Base-by-base conservation (phyloP, 2,888 invertebrate genomes). In the Esperia sulphurella region DNA sequence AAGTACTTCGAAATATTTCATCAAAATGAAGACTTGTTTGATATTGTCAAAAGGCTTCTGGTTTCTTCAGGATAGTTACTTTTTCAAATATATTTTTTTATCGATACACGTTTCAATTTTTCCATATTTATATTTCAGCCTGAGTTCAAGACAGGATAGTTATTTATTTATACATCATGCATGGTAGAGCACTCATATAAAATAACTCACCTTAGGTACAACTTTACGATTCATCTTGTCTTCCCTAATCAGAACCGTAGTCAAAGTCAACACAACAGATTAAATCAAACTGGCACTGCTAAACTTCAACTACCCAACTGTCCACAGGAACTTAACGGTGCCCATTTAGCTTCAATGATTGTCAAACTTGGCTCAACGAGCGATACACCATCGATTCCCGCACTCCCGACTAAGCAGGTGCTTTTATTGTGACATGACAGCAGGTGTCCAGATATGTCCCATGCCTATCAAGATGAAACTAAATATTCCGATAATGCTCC, bases 401-500 rank as follows among this genome's bases (percentile, higher is more conserved):
- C 44, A 29, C 14, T 37, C 37, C 38, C 45, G 33, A 45, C 41
- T 40, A 12, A 40, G 42, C 49, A 41, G 58, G 55, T 56, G 54
- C 66, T 72, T 68, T 65, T 48, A 63, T 73, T 73, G 71, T 72
- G 68, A 69, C 68, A 68, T 65, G 66, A 70, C 68, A 70, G 59
- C 59, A 60, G 71, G 66, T 68, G 69, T 64, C 67, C 68, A 65
- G 67, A 69, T 66, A 68, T 58, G 62, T 68, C 64, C 62, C 65
- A 64, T 68, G 63, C 55, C 61, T 58, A 63, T 61, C 54, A 61
- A 63, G 62, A 66, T 57, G 54, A 49, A 51, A 60, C 48, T 55
- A 57, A 54, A 54, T 53, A 42, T 46, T 9, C 48, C 50, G 53
- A 28, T 35, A 33, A 49, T 50, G 50, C 29, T 39, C 6, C 8